Conservation (phyloP, 1,140 invertebrate species). For the Polypedilum pembai region DNA sequence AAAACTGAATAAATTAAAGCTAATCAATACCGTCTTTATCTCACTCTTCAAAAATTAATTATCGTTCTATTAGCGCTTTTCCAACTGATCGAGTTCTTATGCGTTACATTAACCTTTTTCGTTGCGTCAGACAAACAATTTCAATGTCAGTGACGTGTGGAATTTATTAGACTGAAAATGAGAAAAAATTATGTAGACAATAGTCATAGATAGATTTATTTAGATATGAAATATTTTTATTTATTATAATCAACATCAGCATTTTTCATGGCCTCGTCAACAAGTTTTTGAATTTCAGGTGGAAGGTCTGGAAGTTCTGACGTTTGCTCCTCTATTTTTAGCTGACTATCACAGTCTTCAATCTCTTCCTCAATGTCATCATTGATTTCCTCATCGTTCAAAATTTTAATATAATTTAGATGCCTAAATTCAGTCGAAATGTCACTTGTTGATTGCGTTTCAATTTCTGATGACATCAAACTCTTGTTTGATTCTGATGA, state of each 20-base stretch:
- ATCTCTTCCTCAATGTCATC: conserved; percentile 1
- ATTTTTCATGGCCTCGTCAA: conserved; percentile 13
- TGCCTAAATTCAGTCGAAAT: conserved; percentile 2
- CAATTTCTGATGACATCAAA: conserved; percentile 17
- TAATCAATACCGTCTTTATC: background rate
- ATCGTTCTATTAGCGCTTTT: background rate
- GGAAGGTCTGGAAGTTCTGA: background rate
- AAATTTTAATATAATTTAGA: background rate
- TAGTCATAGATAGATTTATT: background rate
- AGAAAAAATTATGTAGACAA: background rate
- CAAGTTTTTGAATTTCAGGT: conserved; percentile 10
- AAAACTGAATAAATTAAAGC: background rate
- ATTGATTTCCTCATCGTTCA: background rate
- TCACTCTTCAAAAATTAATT: background rate
- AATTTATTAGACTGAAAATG: background rate
- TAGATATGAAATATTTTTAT: background rate
- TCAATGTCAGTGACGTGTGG: background rate
- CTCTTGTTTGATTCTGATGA: conserved; percentile 16
- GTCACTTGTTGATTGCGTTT: conserved; percentile 8
- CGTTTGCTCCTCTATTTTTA: background rate
- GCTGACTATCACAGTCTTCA: background rate
- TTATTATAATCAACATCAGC: background rate
- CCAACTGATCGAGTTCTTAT: background rate
- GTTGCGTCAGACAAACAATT: background rate
- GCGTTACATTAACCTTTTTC: background rate